These are phyloP conservation scores for Colius striatus DNA, from an alignment of 2,113 vertebrate species.

Conservation along the genomic window DNA sequence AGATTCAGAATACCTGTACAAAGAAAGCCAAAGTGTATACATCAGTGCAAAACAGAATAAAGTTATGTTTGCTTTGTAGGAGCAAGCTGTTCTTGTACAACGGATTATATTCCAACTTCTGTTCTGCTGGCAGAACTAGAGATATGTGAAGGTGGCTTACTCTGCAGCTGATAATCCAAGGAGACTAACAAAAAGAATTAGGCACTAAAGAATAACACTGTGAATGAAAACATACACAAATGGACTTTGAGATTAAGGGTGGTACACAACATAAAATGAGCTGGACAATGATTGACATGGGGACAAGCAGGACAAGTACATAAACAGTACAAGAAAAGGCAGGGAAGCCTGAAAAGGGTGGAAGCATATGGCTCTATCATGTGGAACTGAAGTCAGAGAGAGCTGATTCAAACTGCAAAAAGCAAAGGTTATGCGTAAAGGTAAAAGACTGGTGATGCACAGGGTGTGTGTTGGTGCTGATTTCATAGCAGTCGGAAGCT, in stretches of 20 bases:
- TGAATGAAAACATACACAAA: not conserved
- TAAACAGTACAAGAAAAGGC: not conserved
- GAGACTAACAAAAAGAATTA: not conserved
- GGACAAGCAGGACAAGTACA: not conserved
- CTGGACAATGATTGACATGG: not conserved
- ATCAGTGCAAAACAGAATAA: not conserved
- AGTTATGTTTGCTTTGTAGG: not conserved
- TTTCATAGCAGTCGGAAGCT: not conserved
- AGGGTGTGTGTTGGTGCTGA: not conserved
- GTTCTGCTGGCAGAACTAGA: not conserved
- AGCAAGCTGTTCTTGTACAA: not conserved
- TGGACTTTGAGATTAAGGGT: not conserved
- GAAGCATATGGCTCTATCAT: not conserved
- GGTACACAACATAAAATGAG: not conserved
- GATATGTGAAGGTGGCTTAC: not conserved
- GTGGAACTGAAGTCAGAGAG: not conserved
- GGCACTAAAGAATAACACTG: not conserved
- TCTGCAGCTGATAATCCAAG: not conserved
- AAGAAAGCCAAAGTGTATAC: not conserved
- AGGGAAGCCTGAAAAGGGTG: not conserved
- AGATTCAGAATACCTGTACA: not conserved
- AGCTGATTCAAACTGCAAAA: slow-evolving; percentile 1
- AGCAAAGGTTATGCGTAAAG: not conserved
- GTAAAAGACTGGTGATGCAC: not conserved
- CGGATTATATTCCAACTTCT: not conserved